Percentiles rank a stretch among this genome's conserved stretches.
Conservation (phyloP, 2,888 invertebrate genomes). For the Neocrepidodera transversa region DNA sequence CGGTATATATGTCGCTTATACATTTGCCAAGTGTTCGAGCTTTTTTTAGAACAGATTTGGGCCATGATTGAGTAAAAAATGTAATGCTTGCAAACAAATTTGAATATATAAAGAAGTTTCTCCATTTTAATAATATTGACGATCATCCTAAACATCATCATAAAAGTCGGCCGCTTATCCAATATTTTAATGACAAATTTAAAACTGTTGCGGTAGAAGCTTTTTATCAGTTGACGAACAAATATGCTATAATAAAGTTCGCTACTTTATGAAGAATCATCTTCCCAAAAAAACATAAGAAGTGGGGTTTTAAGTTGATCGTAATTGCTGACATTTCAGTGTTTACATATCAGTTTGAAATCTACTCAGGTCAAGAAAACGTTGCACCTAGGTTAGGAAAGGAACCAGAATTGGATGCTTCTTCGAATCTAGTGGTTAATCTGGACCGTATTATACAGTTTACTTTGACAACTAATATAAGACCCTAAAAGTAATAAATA, state of each 20-base stretch:
- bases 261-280: conserved; percentile 19
- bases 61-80: no score
- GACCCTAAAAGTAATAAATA: neutral
- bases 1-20: no score
- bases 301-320: conserved; percentile 24
- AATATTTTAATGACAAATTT: no score
- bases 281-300: conserved; percentile 5
- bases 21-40: no score
- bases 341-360: conserved; percentile 29
- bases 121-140: no score
- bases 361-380: conserved; percentile 25
- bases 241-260: conserved; percentile 27
- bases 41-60: no score
- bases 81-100: no score
- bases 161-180: no score
- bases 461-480: conserved; percentile 14
- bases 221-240: conserved; percentile 30
- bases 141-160: no score
- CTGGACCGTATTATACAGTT: conserved; percentile 6
- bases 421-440: conserved; percentile 8
- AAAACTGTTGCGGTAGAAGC: no score
- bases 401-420: conserved; percentile 5
- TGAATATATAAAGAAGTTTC: no score
- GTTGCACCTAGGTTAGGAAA: neutral
- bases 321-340: neutral